These are phyloP conservation scores for Leptinotarsa juncta DNA, from an alignment of 2,888 invertebrate species.

Conservation along the genomic window DNA sequence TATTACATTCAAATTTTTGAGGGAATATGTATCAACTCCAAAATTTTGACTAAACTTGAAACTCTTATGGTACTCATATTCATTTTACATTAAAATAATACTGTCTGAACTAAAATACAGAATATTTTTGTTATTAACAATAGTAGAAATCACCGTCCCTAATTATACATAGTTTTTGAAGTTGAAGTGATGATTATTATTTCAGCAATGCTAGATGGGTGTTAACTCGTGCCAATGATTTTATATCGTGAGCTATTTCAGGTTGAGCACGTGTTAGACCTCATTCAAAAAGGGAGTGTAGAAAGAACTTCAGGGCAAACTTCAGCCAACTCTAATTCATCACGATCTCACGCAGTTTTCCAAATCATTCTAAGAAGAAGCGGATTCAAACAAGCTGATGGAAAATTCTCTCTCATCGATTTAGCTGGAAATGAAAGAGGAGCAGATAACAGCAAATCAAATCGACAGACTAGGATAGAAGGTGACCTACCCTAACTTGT, in stretches of 20 bases:
- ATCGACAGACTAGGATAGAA: slow-evolving; percentile 91
- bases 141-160: no score
- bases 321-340: slow-evolving; percentile 97
- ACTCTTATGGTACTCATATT: no score
- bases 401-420: slow-evolving; percentile 99
- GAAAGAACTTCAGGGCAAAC: slow-evolving; percentile 96
- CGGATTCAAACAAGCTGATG: slow-evolving; percentile 84
- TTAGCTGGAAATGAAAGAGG: slow-evolving; percentile 98
- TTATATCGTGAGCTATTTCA: slow-evolving; percentile 16
- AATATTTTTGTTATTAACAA: no score
- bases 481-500: slow-evolving; percentile 58
- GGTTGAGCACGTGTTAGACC: slow-evolving; percentile 92
- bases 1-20: no score
- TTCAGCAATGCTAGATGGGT: no score
- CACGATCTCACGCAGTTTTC: slow-evolving; percentile 98
- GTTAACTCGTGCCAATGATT: no score
- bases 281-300: slow-evolving; percentile 90
- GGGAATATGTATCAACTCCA: no score
- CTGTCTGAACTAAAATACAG: no score
- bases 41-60: no score
- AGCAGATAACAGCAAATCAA: slow-evolving; percentile 97
- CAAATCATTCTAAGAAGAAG: slow-evolving; percentile 88
- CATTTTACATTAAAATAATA: no score
- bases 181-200: no score
- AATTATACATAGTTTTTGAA: neutral